Percentiles rank a stretch among this genome's conserved stretches.
These are phyloP conservation scores for Podargus strigoides DNA, from an alignment of 2,797 vertebrate genomes.

Conservation along the genomic window DNA sequence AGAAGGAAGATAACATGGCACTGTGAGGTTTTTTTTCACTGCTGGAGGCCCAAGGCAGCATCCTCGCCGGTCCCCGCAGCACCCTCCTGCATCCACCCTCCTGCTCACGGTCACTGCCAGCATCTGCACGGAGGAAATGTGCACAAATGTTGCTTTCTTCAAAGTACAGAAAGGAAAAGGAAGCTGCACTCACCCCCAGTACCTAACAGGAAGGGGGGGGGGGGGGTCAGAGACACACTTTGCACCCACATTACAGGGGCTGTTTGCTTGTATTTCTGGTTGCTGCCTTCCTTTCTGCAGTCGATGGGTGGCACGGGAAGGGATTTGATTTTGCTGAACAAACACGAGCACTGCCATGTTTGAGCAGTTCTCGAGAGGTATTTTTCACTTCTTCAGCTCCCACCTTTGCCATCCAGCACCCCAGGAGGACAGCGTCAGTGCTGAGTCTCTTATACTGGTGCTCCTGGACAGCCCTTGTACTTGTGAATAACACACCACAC, in stretches of 20 bases:
- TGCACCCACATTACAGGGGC: background rate
- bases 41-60: background rate
- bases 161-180: background rate
- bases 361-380: background rate
- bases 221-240: background rate
- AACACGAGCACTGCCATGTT: background rate
- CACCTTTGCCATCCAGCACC: background rate
- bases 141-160: background rate
- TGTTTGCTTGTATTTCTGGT: background rate
- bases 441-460: background rate
- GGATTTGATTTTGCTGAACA: background rate
- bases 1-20: background rate
- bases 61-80: background rate
- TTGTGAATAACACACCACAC: background rate
- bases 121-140: background rate
- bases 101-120: accelerated
- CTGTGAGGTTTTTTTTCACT: background rate
- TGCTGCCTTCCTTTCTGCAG: background rate
- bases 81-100: background rate
- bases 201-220: background rate
- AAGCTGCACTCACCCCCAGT: background rate
- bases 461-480: background rate
- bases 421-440: background rate
- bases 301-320: background rate
- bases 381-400: background rate